Base-by-base conservation (phyloP, 1,140 invertebrate species). In the Papilio xuthus region DNA sequence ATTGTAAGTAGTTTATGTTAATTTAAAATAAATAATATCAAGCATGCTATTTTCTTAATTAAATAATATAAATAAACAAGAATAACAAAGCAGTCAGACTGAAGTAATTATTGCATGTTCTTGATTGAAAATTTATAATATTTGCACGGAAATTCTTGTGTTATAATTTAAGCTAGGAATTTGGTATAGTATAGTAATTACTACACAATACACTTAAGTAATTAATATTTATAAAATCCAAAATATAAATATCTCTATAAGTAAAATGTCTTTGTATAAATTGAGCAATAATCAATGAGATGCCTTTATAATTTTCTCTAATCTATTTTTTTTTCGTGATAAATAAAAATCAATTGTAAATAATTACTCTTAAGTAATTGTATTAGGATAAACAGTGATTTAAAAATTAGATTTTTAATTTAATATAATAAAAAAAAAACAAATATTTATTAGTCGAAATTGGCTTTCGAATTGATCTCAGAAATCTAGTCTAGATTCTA, bases 381-480 rank as follows among this genome's bases (percentile, higher is more conserved):
- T 37, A 4, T 70, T 37, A 70, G 15, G 15, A 70, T 37, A 70
- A 70, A 26, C 10, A 47, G 47, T 77, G 67, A 47, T 67, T 79
- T 71, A 37, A 18, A 28, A 78, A 78, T 44, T 15, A 37, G 18
- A 15, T 20, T 56, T 32, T 50, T 77, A 67, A 20, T 67, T 69
- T 32, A 44, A 7, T 70, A 69, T 67, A 67, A 63, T 77, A 18
- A 23, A 50, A 50, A 50, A 47, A 9, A 47, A 1, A 50, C 47
- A 79, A 9, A 44, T 20, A 80, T 70, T 28, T 60, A 44, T 67
- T 75, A 78, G 23, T 81, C 18, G 80, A 56, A 79, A 89, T 89
- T 90, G 86, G 90, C 90, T 92, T 91, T 92, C 90, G 82, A 78
- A 86, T 85, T 91, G 90, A 92, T 92, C 90, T 92, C 90, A 90